These are phyloP conservation scores for Sialis fuliginosa DNA, from an alignment of 2,888 invertebrate species.

Conservation along the genomic window DNA sequence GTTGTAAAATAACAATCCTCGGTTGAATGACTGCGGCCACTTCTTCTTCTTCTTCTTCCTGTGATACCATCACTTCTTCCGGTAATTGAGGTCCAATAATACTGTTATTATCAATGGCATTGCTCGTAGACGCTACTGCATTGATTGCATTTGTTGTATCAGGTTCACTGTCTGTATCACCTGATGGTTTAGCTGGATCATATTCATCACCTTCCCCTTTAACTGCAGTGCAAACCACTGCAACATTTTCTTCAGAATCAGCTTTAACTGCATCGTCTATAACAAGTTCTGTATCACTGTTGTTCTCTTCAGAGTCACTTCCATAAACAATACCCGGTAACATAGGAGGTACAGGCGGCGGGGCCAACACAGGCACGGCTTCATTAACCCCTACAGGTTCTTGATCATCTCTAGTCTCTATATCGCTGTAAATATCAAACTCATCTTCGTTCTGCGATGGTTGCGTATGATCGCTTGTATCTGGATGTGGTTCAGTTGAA, in stretches of 20 bases:
- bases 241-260: slow-evolving; percentile 34
- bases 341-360: slow-evolving; percentile 27
- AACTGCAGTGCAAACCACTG: slow-evolving; percentile 36
- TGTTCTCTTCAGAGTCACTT: slow-evolving; percentile 33
- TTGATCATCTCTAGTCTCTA: slow-evolving; percentile 26
- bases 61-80: slow-evolving; percentile 2
- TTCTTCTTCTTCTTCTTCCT: slow-evolving; percentile 3
- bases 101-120: background rate
- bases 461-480: background rate
- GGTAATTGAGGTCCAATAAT: slow-evolving; percentile 5
- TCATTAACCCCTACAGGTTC: slow-evolving; percentile 13
- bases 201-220: slow-evolving; percentile 29
- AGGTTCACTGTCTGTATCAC: slow-evolving; percentile 16
- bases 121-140: slow-evolving; percentile 13
- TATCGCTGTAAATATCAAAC: slow-evolving; percentile 43
- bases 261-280: slow-evolving; percentile 29
- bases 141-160: slow-evolving; percentile 6
- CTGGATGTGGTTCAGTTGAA: slow-evolving; percentile 4
- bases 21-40: slow-evolving; percentile 1
- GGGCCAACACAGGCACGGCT: slow-evolving; percentile 16
- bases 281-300: slow-evolving; percentile 36
- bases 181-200: slow-evolving; percentile 35
- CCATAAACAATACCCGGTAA: slow-evolving; percentile 19
- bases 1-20: slow-evolving; percentile 2
- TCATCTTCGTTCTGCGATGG: slow-evolving; percentile 20